These are phyloP conservation scores for Syngnathus acus DNA, from an alignment of 2,797 vertebrate species.

Conservation along the genomic window DNA sequence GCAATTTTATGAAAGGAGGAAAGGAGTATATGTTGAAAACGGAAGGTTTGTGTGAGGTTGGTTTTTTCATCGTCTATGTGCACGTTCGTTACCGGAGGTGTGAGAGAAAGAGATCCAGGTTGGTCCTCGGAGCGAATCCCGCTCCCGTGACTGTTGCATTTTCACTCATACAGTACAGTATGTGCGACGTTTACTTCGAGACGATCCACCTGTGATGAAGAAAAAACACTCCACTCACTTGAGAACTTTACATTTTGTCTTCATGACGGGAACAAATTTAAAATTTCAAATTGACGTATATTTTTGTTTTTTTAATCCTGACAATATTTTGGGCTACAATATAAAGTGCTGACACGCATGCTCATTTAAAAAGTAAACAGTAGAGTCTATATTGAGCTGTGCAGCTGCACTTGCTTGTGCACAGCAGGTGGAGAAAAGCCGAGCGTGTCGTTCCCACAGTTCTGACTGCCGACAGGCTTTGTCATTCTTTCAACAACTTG, in stretches of 20 bases:
- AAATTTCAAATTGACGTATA: too few relatives aligned
- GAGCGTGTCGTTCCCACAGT: slow-evolving; percentile 28
- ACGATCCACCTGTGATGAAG: background rate
- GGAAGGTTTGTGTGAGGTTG: background rate
- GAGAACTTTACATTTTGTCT: background rate
- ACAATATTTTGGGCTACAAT: background rate
- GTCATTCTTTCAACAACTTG: slow-evolving; percentile 1
- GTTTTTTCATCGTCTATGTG: background rate
- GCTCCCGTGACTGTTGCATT: background rate
- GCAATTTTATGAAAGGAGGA: background rate
- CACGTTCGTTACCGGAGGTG: background rate
- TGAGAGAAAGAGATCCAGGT: background rate
- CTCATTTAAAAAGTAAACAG: background rate
- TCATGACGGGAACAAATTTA: too few relatives aligned
- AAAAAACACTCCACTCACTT: background rate
- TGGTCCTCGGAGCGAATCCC: background rate
- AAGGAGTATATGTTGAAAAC: background rate
- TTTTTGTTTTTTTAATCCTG: background rate
- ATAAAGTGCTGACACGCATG: background rate
- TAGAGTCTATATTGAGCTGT: background rate
- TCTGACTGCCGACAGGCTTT: background rate
- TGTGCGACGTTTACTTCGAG: background rate
- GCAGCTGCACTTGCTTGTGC: background rate
- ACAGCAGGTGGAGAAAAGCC: slow-evolving; percentile 33
- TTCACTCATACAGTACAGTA: background rate